These are phyloP conservation scores for Enoplosus armatus DNA, from an alignment of 2,797 vertebrate genomes.

Conservation along the genomic window DNA sequence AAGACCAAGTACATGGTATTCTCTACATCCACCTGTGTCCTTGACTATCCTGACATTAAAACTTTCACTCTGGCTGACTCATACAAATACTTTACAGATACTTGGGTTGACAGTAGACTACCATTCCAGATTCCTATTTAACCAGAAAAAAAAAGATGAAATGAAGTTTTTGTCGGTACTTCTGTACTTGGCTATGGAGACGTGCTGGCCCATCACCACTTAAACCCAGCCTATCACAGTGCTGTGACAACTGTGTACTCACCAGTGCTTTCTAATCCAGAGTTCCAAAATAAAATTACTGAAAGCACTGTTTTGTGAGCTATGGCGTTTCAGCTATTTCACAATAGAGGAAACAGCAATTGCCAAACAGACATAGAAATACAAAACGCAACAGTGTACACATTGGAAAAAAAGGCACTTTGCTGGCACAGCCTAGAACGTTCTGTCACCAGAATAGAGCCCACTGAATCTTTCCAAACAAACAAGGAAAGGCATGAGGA, in stretches of 20 bases:
- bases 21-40: not conserved
- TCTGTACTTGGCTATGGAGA: not conserved
- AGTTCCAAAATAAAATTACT: not conserved
- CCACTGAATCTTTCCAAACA: not conserved
- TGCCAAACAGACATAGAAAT: not conserved
- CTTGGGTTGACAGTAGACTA: not conserved
- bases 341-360: not conserved
- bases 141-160: not conserved
- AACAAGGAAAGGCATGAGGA: slow-evolving; percentile 8
- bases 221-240: not conserved
- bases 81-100: not conserved
- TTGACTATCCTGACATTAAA: not conserved
- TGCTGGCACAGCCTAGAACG: not conserved
- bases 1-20: not conserved
- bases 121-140: not conserved
- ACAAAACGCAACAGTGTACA: not conserved
- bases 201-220: not conserved
- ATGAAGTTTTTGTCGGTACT: not conserved
- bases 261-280: not conserved
- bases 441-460: slow-evolving; percentile 12
- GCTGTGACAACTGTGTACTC: not conserved
- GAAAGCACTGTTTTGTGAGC: not conserved
- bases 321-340: not conserved
- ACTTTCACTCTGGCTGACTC: not conserved
- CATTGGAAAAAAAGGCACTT: not conserved